Evolutionary conservation across 30 jellyfish, hydroid and myxozoan genomes (phyloP).

Genomic region (Mastigias papua): DNA sequence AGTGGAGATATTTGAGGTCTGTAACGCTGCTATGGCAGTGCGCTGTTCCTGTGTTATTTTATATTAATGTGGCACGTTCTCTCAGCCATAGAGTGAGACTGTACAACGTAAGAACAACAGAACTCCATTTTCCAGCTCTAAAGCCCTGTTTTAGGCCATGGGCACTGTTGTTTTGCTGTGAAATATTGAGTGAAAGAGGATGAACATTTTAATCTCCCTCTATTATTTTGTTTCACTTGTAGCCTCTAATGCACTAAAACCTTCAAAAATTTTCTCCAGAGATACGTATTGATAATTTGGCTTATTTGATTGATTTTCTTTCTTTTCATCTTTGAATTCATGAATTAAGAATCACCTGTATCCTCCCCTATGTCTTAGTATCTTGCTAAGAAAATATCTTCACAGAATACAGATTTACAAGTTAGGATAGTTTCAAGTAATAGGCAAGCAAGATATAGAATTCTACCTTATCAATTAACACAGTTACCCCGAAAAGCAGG

Average conservation of each 20-base stretch:
- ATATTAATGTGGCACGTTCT: slow-evolving; percentile 29
- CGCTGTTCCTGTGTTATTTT: slow-evolving; percentile 37
- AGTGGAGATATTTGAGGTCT: slow-evolving; percentile 49
- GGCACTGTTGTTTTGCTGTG: slow-evolving; percentile 66
- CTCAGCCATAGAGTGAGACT: slow-evolving; percentile 52
- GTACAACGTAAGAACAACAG: slow-evolving; percentile 23
- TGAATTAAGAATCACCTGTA: too few species aligned
- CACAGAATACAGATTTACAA: too few species aligned
- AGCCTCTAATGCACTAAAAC: not conserved
- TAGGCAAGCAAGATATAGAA: too few species aligned
- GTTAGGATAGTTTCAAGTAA: too few species aligned
- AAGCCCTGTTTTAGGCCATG: slow-evolving; percentile 54
- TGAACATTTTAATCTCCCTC: slow-evolving; percentile 23
- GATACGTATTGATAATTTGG: not conserved
- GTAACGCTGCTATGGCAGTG: slow-evolving; percentile 44
- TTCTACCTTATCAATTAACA: too few species aligned
- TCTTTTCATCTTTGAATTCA: too few species aligned
- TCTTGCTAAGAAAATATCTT: too few species aligned
- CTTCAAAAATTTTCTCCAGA: not conserved
- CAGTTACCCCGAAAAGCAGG: too few species aligned
- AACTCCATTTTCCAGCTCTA: slow-evolving; percentile 8
- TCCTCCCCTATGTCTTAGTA: too few species aligned
- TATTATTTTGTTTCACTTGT: slow-evolving; percentile 1
- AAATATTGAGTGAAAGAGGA: slow-evolving; percentile 22
- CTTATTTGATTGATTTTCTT: not conserved